Evolutionary conservation across 2,797 vertebrate genomes (phyloP).

Genomic region (Picus viridis): DNA sequence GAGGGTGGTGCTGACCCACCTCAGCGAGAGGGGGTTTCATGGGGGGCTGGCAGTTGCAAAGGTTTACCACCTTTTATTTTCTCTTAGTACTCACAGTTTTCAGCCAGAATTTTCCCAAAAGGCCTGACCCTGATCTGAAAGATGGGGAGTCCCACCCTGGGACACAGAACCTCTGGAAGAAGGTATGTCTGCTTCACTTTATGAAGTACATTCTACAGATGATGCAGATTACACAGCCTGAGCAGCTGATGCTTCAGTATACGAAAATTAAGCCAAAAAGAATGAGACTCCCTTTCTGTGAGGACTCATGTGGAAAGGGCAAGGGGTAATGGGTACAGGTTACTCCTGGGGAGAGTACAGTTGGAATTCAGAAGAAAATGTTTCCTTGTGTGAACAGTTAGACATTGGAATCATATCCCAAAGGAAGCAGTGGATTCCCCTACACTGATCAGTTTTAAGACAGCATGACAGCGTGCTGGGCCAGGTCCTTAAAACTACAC

Average conservation of each 20-base stretch:
- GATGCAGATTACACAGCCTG: accelerated
- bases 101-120: not conserved
- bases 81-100: not conserved
- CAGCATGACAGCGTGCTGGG: too few species aligned
- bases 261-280: not conserved
- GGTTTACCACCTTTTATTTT: accelerated
- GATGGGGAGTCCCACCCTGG: accelerated
- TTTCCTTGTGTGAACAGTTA: too few species aligned
- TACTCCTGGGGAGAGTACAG: too few species aligned
- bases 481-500: too few species aligned
- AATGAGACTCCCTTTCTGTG: not conserved
- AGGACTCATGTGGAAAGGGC: too few species aligned
- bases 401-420: too few species aligned
- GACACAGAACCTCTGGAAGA: not conserved
- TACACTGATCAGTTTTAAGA: too few species aligned
- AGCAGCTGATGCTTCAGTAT: not conserved
- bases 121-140: not conserved
- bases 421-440: too few species aligned
- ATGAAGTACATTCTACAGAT: accelerated
- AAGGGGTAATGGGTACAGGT: too few species aligned
- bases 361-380: too few species aligned
- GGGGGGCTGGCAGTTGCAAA: accelerated
- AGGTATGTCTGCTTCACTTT: too few species aligned
- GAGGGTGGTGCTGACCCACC: not conserved
- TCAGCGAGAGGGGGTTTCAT: accelerated